Base-by-base conservation (phyloP, 2,797 vertebrate species). In the Nyctalus aviator region DNA sequence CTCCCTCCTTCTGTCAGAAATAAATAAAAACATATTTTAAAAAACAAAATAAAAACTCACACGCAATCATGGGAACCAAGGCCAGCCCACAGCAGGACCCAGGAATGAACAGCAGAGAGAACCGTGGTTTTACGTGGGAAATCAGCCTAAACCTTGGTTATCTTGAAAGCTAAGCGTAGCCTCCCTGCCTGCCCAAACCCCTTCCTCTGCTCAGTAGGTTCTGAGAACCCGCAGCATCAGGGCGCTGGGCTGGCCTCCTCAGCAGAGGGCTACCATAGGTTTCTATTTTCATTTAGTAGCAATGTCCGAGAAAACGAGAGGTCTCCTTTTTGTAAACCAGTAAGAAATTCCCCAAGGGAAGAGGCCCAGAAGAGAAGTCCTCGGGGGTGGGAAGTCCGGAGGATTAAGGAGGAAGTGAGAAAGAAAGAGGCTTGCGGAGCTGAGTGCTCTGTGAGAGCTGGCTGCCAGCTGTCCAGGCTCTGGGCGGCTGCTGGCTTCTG, bases 231-330 rank as follows among this genome's bases (percentile, higher is more conserved):
- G 1, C 5, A 35, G 71, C 25, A 27, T 6, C 53, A 55, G 53
- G 20, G 53, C 0, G 18, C 8, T 6, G 35, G 2, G 81, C 73
- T 82, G 68, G 55, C 62, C 72, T 88, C 62, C 37, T 20, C 6
- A 79, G 35, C 32, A 57, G n/a, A 84, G 50, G 13, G n/a, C 66
- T 84, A 6, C 10, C 14, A 44, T 5, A 76, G 17, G 20, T n/a
- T 90, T 55, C 64, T 78, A 55, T 64, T 87, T 81, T 53, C 62
- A 64, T 15, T 92, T 75, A 85, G 78, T 27, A 72, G 41, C 59
- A 55, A 23, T 62, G n/a, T 35, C 44, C n/a, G 69, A 91, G 79
- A 73, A 59, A 90, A 18, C 66, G 71, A 66, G 78, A 44, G 18
- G 6, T 71, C 41, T 59, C 27, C 20, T 57, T 83, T 89, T n/a